phyloP scores from a whole-genome alignment of 2,113 vertebrate genomes.

The Zosterops pallidus region DNA sequence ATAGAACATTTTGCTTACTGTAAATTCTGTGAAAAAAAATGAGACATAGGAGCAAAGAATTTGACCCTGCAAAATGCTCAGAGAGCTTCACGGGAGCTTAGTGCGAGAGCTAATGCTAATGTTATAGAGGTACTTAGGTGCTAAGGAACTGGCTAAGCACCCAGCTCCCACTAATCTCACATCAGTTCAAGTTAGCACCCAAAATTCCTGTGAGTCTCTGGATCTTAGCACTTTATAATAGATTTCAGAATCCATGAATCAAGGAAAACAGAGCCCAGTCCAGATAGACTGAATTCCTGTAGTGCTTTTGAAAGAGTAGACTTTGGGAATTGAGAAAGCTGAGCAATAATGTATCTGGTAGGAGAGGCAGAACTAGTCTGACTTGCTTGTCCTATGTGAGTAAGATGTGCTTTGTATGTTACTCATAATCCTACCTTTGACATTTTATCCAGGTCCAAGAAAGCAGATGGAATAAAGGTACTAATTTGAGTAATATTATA shows the following conservation, averaged over 20 bases:
- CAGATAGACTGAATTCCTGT: constrained; percentile 24
- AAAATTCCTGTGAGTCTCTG: not conserved
- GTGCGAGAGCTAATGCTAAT: not conserved
- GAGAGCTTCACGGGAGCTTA: not conserved
- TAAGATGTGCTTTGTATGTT: constrained; percentile 3
- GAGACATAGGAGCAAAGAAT: not conserved
- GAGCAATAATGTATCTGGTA: not conserved
- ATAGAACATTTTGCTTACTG: not conserved
- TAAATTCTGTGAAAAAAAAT: not conserved
- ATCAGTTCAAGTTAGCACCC: not conserved
- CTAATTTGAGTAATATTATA: not conserved
- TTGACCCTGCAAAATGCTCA: not conserved
- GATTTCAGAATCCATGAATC: not conserved
- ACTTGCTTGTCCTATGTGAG: constrained; percentile 25
- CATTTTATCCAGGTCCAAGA: constrained; percentile 3
- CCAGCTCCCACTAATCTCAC: not conserved
- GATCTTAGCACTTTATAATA: not conserved
- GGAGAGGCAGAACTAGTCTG: constrained; percentile 47
- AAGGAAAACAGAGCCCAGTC: not conserved
- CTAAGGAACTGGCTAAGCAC: not conserved
- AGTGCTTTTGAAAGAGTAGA: constrained; percentile 30
- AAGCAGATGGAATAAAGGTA: not conserved
- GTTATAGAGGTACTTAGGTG: not conserved
- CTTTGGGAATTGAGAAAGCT: constrained; percentile 33
- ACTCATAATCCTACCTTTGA: constrained; percentile 16